Evolutionary conservation across 2,888 invertebrate species (phyloP).

Genomic region (Hipparchia sbordonii): DNA sequence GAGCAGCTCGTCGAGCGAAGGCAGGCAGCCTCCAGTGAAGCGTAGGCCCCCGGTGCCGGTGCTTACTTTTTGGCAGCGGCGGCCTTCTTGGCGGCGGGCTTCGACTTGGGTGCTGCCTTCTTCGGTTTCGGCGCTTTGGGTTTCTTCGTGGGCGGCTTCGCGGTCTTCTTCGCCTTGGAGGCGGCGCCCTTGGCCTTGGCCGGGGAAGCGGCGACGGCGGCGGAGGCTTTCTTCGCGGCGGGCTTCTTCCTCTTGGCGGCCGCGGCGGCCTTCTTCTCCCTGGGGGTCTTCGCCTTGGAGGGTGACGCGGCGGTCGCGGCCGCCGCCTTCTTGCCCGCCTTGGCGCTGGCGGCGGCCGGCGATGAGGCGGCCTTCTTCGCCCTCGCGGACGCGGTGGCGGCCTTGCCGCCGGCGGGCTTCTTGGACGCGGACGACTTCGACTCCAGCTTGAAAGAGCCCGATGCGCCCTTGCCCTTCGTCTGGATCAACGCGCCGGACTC

Average conservation of each 20-base stretch:
- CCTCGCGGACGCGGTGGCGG: no score
- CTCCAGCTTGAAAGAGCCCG: no score
- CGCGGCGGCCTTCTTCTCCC: no score
- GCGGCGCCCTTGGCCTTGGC: constrained; percentile 47
- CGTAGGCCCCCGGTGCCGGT: not conserved
- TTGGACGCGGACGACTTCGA: no score
- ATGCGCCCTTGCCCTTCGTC: no score
- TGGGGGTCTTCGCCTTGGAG: no score
- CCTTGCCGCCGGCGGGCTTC: no score
- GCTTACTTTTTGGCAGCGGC: constrained; percentile 16
- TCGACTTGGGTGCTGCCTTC: constrained; percentile 50
- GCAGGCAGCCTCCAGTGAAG: not conserved
- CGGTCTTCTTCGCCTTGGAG: constrained; percentile 57
- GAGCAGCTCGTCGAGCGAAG: not conserved
- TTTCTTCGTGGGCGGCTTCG: constrained; percentile 59
- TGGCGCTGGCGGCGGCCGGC: no score
- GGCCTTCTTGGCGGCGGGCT: constrained; percentile 37
- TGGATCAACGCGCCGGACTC: no score
- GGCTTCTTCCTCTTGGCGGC: constrained; percentile 47
- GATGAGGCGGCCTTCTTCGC: no score
- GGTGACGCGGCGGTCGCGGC: no score
- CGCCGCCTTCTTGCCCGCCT: no score
- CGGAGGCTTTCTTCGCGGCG: constrained; percentile 40
- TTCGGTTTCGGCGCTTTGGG: constrained; percentile 65
- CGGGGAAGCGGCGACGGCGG: constrained; percentile 44